Evolutionary conservation across 2,113 vertebrate species (phyloP).

Genomic region (Pitta sordida): DNA sequence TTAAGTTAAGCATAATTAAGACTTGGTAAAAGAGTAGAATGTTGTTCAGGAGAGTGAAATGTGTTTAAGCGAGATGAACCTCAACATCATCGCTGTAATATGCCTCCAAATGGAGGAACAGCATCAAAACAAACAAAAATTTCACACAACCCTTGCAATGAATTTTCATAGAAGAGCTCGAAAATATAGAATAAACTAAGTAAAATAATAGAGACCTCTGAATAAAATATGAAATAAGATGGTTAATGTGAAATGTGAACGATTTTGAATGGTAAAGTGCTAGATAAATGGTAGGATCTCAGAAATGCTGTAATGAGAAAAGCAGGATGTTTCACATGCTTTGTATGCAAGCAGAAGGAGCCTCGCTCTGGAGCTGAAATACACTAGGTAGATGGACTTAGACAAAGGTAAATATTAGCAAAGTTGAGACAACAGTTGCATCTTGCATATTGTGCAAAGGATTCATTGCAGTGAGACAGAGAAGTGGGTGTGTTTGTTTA

Average conservation of each 20-base stretch:
- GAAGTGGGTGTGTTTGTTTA: background rate
- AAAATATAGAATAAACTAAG: background rate
- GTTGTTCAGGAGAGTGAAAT: background rate
- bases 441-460: background rate
- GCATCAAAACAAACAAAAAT: background rate
- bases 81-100: background rate
- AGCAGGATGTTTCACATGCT: accelerated
- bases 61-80: background rate
- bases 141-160: background rate
- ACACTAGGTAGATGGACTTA: background rate
- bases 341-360: background rate
- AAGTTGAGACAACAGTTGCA: background rate
- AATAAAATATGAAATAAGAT: background rate
- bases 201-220: background rate
- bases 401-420: background rate
- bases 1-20: background rate
- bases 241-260: background rate
- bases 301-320: background rate
- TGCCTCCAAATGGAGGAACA: background rate
- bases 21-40: background rate
- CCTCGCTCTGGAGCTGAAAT: background rate
- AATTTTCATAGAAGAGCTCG: background rate
- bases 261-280: background rate
- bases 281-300: background rate
- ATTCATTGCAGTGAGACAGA: background rate